phyloP scores from a whole-genome alignment of 2,888 invertebrate genomes.

The Eledona agricola region DNA sequence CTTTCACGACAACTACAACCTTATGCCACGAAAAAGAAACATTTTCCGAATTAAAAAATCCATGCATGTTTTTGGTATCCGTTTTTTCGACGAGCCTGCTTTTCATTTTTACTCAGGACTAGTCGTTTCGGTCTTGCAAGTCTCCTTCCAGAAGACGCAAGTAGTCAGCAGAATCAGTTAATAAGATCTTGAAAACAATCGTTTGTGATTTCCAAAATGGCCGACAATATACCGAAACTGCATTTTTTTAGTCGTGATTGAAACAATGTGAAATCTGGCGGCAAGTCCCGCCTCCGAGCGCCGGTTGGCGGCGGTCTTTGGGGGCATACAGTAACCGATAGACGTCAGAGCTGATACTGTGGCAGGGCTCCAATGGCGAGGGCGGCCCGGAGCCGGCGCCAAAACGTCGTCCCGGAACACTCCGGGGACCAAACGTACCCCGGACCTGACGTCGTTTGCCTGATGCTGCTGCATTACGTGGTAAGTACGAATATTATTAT shows the following conservation, averaged over 20 bases:
- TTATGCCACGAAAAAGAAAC: too few species aligned
- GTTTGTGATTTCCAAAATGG: conserved; percentile 61
- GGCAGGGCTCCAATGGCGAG: conserved; percentile 63
- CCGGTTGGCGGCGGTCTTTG: conserved; percentile 38
- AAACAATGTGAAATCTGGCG: conserved; percentile 58
- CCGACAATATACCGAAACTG: conserved; percentile 51
- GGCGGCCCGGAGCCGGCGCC: conserved; percentile 65
- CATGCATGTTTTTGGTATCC: too few species aligned
- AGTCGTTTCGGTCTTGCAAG: too few species aligned
- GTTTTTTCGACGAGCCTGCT: too few species aligned
- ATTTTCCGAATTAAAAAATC: too few species aligned
- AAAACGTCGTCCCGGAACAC: conserved; percentile 64
- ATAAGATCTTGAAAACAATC: conserved; percentile 63
- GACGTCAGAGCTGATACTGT: conserved; percentile 56
- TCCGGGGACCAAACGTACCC: conserved; percentile 60
- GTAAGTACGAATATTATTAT: conserved; percentile 32
- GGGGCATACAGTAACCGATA: conserved; percentile 55
- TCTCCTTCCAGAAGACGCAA: conserved; percentile 13
- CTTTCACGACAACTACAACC: too few species aligned
- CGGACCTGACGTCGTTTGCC: conserved; percentile 52
- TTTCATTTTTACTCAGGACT: too few species aligned
- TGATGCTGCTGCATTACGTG: conserved; percentile 29
- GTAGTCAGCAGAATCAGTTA: conserved; percentile 60
- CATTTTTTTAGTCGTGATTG: conserved; percentile 51
- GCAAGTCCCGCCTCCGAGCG: conserved; percentile 42